These are phyloP conservation scores for Drosophila yakuba DNA, from an alignment of 1,140 invertebrate species.

Conservation along the genomic window DNA sequence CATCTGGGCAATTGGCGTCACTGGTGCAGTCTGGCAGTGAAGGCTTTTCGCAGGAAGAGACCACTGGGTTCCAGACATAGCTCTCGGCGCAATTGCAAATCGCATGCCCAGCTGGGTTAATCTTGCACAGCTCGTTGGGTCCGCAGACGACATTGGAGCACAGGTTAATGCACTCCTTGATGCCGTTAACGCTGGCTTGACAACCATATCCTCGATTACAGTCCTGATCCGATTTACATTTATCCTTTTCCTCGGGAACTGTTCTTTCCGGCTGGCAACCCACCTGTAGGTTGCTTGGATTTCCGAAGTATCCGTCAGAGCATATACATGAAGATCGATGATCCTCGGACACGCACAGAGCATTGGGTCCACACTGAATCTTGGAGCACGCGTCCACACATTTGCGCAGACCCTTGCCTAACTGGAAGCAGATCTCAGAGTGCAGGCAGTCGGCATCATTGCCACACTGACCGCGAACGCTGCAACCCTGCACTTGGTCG, in stretches of 20 bases:
- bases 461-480: slow-evolving; percentile 89
- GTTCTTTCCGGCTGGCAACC: slow-evolving; percentile 90
- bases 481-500: slow-evolving; percentile 89
- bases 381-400: slow-evolving; percentile 94
- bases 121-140: slow-evolving; percentile 91
- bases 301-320: slow-evolving; percentile 91
- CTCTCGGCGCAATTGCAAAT: slow-evolving; percentile 91
- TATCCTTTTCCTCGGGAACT: slow-evolving; percentile 84
- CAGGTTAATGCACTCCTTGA: slow-evolving; percentile 90
- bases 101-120: slow-evolving; percentile 88
- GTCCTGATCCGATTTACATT: slow-evolving; percentile 90
- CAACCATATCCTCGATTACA: slow-evolving; percentile 89
- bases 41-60: slow-evolving; percentile 92
- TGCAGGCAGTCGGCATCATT: slow-evolving; percentile 92
- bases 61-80: slow-evolving; percentile 93
- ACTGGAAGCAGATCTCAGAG: slow-evolving; percentile 94
- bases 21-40: slow-evolving; percentile 91
- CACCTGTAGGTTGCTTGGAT: slow-evolving; percentile 90
- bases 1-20: slow-evolving; percentile 89
- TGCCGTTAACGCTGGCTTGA: slow-evolving; percentile 86
- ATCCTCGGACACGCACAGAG: slow-evolving; percentile 92
- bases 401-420: slow-evolving; percentile 90
- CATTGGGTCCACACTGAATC: slow-evolving; percentile 95
- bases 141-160: slow-evolving; percentile 92
- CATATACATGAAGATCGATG: slow-evolving; percentile 94